Conservation (phyloP, 2,888 invertebrate species). For the Erynnis tages region DNA sequence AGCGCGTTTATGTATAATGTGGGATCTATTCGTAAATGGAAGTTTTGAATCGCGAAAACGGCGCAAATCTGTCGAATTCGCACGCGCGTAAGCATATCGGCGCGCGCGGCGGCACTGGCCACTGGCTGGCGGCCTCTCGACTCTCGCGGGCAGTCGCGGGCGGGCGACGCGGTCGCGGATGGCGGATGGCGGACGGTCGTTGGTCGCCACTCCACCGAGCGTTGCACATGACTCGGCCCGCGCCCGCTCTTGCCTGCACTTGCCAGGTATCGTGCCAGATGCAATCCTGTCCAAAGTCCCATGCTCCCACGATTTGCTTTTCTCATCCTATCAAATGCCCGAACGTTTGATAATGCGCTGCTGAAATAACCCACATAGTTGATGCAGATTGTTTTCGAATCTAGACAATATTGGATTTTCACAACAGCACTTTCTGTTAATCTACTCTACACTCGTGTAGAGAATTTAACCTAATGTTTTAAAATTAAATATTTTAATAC, state of each 20-base stretch:
- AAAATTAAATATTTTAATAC: no score
- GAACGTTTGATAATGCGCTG: no score
- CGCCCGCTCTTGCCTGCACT: slow-evolving; percentile 47
- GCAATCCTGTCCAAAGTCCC: slow-evolving; percentile 37
- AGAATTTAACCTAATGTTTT: no score
- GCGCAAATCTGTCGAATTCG: slow-evolving; percentile 41
- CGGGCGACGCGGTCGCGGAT: slow-evolving; percentile 25
- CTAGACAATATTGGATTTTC: no score
- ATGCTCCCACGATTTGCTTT: slow-evolving; percentile 39
- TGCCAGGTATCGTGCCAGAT: slow-evolving; percentile 46
- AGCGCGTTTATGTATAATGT: slow-evolving; percentile 46
- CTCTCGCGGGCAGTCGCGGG: no score
- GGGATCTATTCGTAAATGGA: slow-evolving; percentile 51
- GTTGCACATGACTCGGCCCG: slow-evolving; percentile 66
- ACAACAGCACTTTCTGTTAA: no score
- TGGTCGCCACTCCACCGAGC: slow-evolving; percentile 46
- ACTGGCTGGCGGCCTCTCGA: slow-evolving; percentile 31
- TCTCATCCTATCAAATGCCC: slow-evolving; percentile 33
- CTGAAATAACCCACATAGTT: not conserved
- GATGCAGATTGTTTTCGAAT: no score
- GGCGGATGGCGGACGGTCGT: slow-evolving; percentile 32
- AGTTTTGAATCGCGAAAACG: slow-evolving; percentile 52
- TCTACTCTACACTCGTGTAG: no score
- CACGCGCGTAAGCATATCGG: slow-evolving; percentile 70
- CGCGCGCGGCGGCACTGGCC: slow-evolving; percentile 68